Base-by-base conservation (phyloP, 1,140 invertebrate species). In the Thaumatotibia leucotreta region DNA sequence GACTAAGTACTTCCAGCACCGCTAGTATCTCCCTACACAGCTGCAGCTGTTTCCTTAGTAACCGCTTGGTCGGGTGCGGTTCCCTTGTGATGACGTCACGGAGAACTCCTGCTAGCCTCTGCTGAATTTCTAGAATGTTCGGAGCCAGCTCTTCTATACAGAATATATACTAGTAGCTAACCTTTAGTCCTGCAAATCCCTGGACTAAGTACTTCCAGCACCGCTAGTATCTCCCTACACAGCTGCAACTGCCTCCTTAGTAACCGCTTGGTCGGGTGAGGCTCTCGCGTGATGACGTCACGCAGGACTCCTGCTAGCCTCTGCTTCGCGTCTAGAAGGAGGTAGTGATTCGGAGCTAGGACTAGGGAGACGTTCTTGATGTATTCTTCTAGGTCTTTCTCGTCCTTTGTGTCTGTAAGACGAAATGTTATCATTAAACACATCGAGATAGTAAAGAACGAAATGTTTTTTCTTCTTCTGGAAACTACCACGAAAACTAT, bases 111-210 rank as follows among this genome's bases (percentile, higher is more conserved):
- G 27, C 27, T 4, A 29, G 27, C 2, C 6, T 4, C 2, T 29
- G 27, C 6, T 4, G 6, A 29, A 29, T 29, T 29, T 2, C 6
- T 2, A 6, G 2, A 2, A 4, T 29, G 2, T 29, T 6, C 27
- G 2, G 27, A 29, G 27, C 33, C 17, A 31, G 10, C 45, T 45
- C 8, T 17, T 33, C 49, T 32, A 61, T 54, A 24, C 61, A 63
- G 22, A 39, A 22, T 31, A 45, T 65, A 50, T 63, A 54, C 54
- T 64, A 10, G 14, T 11, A 8, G 2, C 58, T 65, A 79, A 94
- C 95, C 95, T 92, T 93, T 93, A 0, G 94, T 86, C 61, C 95
- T 91, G 9, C 95, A 95, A 75, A 96, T 93, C 33, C 96, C 96
- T 0, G 95, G 95, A 29, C 95, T 94, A 6, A 96, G 78, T 27